Evolutionary conservation across 2,797 vertebrate species (phyloP).

Genomic region (Bovichtus diacanthus): DNA sequence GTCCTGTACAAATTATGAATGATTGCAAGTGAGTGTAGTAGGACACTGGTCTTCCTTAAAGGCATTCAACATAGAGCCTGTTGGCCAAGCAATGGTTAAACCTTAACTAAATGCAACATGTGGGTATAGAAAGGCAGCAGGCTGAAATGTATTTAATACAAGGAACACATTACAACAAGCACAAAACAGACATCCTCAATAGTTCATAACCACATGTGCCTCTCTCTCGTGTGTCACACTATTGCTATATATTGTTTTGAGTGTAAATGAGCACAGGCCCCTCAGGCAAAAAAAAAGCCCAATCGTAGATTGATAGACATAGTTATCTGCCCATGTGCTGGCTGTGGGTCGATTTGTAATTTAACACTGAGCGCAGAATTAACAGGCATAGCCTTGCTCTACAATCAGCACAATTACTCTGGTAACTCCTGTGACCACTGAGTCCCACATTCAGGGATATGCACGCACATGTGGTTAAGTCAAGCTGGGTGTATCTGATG

Average conservation of each 20-base stretch:
- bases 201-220: constrained; percentile 2
- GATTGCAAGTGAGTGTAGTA: not conserved
- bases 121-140: not conserved
- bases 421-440: constrained; percentile 30
- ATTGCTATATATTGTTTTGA: constrained; percentile 8
- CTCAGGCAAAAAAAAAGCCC: constrained; percentile 31
- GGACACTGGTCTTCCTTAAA: not conserved
- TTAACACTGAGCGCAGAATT: constrained; percentile 58
- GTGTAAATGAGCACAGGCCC: constrained; percentile 44
- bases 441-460: constrained; percentile 33
- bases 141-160: not conserved
- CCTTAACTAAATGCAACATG: not conserved
- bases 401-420: constrained; percentile 34
- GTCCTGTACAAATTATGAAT: not conserved
- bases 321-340: constrained; percentile 37
- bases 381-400: constrained; percentile 36
- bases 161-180: not conserved
- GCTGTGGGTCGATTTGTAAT: constrained; percentile 70
- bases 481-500: not conserved
- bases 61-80: not conserved
- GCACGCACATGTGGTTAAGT: constrained; percentile 20
- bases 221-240: not conserved
- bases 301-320: constrained; percentile 54
- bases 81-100: not conserved
- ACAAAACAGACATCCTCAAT: constrained; percentile 8